Conservation (phyloP, 2,113 vertebrate species). For the Lycocorax pyrrhopterus region DNA sequence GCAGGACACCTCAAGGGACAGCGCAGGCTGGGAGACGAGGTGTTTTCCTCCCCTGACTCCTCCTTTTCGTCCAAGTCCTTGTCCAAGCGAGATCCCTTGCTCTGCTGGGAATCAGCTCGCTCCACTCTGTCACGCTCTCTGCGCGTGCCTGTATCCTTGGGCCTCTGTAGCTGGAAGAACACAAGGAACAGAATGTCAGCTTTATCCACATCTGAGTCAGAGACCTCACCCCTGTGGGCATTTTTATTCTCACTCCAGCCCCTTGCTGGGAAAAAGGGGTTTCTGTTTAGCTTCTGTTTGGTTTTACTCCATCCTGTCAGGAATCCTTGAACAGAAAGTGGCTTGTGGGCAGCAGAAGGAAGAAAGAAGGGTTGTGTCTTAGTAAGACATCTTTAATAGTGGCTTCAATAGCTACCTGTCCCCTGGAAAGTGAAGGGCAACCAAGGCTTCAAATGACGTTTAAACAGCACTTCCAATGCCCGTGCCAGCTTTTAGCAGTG, state of each 20-base stretch:
- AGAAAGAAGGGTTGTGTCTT: background rate
- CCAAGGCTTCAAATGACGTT: background rate
- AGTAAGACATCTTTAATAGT: background rate
- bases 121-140: background rate
- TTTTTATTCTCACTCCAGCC: background rate
- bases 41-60: background rate
- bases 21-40: background rate
- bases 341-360: background rate
- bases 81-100: background rate
- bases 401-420: background rate
- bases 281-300: background rate
- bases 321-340: background rate
- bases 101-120: background rate
- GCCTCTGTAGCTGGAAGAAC: slow-evolving; percentile 18
- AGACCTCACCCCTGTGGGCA: background rate
- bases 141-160: background rate
- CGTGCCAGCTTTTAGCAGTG: background rate
- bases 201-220: background rate
- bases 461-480: background rate
- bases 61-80: background rate
- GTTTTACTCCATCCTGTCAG: background rate
- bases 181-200: background rate
- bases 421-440: background rate
- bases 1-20: background rate
- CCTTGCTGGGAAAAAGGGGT: background rate